Percentiles rank a stretch among this genome's conserved stretches.
These are phyloP conservation scores for Glandiceps talaboti DNA, from an alignment of 53 echinoderm and acorn worm genomes.

Conservation along the genomic window DNA sequence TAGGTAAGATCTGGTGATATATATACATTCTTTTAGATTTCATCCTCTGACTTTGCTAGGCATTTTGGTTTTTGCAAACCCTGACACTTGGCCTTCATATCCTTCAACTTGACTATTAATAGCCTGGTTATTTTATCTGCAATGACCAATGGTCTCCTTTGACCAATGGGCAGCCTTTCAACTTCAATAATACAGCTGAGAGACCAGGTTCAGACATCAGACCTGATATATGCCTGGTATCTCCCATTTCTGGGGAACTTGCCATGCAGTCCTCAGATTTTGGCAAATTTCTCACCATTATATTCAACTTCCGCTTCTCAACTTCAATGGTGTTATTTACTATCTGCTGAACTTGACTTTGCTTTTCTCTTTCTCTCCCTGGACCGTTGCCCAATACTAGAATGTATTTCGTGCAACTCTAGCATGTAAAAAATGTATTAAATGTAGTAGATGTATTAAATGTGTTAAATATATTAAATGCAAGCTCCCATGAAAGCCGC, in stretches of 20 bases:
- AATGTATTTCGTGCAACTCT: too few relatives aligned
- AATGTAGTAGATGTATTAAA: too few relatives aligned
- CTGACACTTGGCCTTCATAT: background rate
- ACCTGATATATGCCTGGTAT: background rate
- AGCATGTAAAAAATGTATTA: too few relatives aligned
- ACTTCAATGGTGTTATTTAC: background rate
- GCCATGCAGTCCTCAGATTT: background rate
- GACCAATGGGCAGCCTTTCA: background rate
- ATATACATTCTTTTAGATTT: background rate
- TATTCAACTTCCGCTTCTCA: background rate
- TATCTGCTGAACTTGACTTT: background rate
- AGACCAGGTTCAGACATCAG: background rate
- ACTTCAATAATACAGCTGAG: background rate
- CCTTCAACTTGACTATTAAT: background rate
- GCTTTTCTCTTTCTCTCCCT: too few relatives aligned
- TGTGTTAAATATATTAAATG: too few relatives aligned
- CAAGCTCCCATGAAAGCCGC: too few relatives aligned
- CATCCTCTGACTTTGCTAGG: background rate
- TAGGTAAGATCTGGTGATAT: background rate
- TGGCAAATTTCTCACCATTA: background rate
- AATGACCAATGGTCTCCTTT: background rate
- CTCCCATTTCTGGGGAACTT: background rate
- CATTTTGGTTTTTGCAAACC: background rate
- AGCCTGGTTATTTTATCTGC: background rate
- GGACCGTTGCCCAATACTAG: too few relatives aligned